Percentiles rank a stretch among this genome's conserved stretches.
These are phyloP conservation scores for Macrobrachium nipponense DNA, from an alignment of 1,140 invertebrate species.

Conservation along the genomic window DNA sequence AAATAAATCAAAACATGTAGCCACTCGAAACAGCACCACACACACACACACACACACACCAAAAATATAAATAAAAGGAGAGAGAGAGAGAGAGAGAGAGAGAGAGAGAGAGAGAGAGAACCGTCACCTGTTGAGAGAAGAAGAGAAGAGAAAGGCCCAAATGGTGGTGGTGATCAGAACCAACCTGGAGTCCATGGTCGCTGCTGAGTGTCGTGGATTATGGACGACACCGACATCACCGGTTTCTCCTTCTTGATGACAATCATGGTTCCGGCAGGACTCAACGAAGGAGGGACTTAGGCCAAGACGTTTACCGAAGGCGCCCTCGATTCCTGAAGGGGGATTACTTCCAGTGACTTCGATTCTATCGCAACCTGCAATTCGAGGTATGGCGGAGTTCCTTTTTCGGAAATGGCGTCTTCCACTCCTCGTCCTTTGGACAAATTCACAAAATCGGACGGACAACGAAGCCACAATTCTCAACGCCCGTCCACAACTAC, in stretches of 20 bases:
- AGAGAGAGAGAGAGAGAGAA: not conserved
- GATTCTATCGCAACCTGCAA: no score
- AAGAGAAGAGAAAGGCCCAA: not conserved
- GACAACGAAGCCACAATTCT: no score
- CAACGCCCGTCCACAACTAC: no score
- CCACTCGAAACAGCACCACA: not conserved
- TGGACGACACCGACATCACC: conserved; percentile 50
- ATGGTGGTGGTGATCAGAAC: not conserved
- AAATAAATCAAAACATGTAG: no score
- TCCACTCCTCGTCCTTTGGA: no score
- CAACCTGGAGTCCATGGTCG: conserved; percentile 45
- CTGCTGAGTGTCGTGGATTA: conserved; percentile 51
- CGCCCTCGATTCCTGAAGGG: no score
- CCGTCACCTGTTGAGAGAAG: not conserved
- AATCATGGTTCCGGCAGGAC: conserved; percentile 33
- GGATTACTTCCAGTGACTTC: no score
- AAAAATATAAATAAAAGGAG: not conserved
- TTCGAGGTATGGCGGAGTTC: no score
- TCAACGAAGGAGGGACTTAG: no score
- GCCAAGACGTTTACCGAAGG: no score
- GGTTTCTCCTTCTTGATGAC: conserved; percentile 56
- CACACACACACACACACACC: conserved; percentile 17
- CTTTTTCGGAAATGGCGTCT: no score
- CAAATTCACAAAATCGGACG: no score
- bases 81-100: not conserved